Evolutionary conservation across 2,113 vertebrate genomes (phyloP).

Genomic region (Sigmodon hispidus): DNA sequence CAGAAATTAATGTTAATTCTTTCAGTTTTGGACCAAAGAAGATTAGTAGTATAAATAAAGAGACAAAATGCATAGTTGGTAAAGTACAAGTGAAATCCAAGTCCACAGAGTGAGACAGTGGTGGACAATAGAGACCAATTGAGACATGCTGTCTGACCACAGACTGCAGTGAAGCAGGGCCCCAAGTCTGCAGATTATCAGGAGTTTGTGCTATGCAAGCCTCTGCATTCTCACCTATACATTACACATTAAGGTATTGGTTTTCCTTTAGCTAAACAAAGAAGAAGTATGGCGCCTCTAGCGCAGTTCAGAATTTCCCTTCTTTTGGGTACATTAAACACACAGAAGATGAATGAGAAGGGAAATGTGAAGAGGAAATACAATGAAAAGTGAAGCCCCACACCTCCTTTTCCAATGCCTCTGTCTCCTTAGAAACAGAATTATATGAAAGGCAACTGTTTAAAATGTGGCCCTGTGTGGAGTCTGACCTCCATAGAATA

Average conservation of each 20-base stretch:
- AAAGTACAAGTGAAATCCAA: not conserved
- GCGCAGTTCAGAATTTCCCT: not conserved
- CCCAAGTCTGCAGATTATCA: not conserved
- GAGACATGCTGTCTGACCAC: no score
- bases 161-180: rapidly evolving
- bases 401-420: not conserved
- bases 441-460: not conserved
- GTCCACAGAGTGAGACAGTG: rapidly evolving
- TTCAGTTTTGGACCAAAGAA: not conserved
- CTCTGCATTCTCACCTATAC: not conserved
- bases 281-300: rapidly evolving
- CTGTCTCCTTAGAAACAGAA: not conserved
- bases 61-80: not conserved
- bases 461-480: not conserved
- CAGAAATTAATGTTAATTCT: not conserved
- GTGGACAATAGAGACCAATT: not conserved
- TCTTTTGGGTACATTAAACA: not conserved
- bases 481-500: not conserved
- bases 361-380: not conserved
- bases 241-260: not conserved
- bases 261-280: not conserved
- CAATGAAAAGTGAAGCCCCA: rapidly evolving
- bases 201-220: not conserved
- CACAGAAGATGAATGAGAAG: not conserved
- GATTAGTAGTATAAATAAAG: no score